A percentile compares a stretch with the other conserved stretches of the same genome.
These are phyloP conservation scores for Lampris megalopsis DNA, from an alignment of 2,113 vertebrate genomes.

Conservation along the genomic window DNA sequence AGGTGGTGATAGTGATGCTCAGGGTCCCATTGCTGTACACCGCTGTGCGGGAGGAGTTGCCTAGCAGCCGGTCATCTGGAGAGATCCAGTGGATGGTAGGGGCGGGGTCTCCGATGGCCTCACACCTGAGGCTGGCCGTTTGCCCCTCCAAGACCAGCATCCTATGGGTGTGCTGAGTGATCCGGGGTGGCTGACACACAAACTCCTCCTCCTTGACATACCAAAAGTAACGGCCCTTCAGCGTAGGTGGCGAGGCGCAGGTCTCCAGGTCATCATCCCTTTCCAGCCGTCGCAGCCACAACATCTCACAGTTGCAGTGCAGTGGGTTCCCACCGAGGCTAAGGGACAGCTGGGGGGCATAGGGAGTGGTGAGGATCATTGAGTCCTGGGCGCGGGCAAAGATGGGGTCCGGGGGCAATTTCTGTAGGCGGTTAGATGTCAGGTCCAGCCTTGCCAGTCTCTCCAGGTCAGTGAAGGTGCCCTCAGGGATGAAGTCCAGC, in stretches of 20 bases:
- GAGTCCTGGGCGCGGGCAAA: conserved; percentile 90
- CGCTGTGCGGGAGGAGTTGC: conserved; percentile 89
- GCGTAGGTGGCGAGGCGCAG: conserved; percentile 89
- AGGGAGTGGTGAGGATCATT: conserved; percentile 81
- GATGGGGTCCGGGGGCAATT: conserved; percentile 92
- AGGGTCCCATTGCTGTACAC: conserved; percentile 92
- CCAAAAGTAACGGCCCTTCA: conserved; percentile 96
- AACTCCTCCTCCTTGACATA: conserved; percentile 91
- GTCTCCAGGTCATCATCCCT: conserved; percentile 93
- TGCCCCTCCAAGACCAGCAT: conserved; percentile 93
- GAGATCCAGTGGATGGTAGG: conserved; percentile 95
- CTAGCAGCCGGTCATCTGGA: conserved; percentile 88
- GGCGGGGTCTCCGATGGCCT: conserved; percentile 91
- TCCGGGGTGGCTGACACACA: conserved; percentile 90
- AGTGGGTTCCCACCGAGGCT: conserved; percentile 93
- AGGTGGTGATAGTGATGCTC: conserved; percentile 91
- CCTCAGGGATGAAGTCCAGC: conserved; percentile 91
- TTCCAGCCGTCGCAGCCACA: conserved; percentile 91
- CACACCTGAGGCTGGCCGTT: conserved; percentile 89
- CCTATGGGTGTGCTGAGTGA: conserved; percentile 93
- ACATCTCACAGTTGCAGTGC: conserved; percentile 94
- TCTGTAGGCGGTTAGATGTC: conserved; percentile 93
- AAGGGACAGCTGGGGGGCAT: conserved; percentile 88
- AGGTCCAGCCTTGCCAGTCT: conserved; percentile 90
- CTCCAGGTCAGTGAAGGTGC: conserved; percentile 89